A percentile compares a stretch with the other conserved stretches of the same genome.
Conservation (phyloP, 2,888 invertebrate genomes). For the Cantharis nigra region DNA sequence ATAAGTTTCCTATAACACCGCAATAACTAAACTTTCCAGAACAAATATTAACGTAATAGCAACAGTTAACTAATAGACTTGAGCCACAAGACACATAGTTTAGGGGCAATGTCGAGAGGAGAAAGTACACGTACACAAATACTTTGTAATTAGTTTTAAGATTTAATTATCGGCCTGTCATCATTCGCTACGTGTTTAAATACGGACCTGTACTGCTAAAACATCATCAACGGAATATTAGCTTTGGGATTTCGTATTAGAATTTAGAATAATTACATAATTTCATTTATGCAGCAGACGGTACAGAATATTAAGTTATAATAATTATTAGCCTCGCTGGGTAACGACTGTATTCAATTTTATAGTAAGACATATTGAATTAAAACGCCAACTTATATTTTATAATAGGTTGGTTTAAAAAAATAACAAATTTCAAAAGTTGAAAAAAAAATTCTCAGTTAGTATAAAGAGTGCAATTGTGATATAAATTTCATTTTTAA, state of each 20-base stretch:
- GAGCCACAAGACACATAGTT: conserved; percentile 21
- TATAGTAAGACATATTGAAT: background rate
- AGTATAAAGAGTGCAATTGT: no score
- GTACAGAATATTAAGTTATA: background rate
- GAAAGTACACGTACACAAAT: conserved; percentile 11
- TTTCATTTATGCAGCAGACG: conserved; percentile 12
- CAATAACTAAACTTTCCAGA: conserved; percentile 4
- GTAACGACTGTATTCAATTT: background rate
- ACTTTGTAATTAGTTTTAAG: conserved; percentile 28
- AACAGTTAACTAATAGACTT: conserved; percentile 26
- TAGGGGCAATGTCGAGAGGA: conserved; percentile 1
- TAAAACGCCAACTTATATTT: no score
- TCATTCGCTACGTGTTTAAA: conserved; percentile 19
- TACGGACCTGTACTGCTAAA: conserved; percentile 24
- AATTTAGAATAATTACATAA: conserved; percentile 23
- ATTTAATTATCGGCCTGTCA: conserved; percentile 29
- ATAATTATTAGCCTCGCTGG: background rate
- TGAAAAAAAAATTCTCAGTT: no score
- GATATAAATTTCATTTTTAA: no score
- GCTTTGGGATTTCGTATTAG: conserved; percentile 21
- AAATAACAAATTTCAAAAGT: no score
- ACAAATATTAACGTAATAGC: conserved; percentile 19
- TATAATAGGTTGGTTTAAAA: no score
- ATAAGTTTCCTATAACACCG: background rate
- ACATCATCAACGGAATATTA: conserved; percentile 25